phyloP scores from a whole-genome alignment of 1,140 invertebrate species.

The Oncopeltus fasciatus region DNA sequence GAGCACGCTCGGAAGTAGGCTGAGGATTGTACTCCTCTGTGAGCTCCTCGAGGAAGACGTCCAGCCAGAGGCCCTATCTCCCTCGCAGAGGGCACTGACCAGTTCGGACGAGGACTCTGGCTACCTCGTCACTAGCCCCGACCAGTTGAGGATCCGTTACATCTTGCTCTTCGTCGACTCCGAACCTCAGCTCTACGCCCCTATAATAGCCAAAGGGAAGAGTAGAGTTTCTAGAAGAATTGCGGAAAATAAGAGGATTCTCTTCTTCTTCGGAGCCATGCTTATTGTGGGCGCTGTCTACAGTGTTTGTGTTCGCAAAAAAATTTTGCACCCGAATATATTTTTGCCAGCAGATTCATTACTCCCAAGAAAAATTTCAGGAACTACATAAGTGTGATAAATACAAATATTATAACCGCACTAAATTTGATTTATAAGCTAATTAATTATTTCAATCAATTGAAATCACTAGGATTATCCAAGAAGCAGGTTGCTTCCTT shows the following conservation, averaged over 20 bases:
- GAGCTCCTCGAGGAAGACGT: not conserved
- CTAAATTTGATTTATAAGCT: no score
- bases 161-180: not conserved
- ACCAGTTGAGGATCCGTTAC: conserved; percentile 10
- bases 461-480: no score
- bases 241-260: not conserved
- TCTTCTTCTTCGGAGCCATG: not conserved
- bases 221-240: not conserved
- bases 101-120: no score
- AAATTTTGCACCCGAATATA: no score
- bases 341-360: no score
- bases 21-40: not conserved
- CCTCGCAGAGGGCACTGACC: not conserved
- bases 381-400: no score
- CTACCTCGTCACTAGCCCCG: not conserved
- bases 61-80: no score
- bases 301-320: no score
- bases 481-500: no score
- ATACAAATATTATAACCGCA: no score
- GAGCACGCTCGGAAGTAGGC: not conserved
- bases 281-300: not conserved
- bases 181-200: not conserved
- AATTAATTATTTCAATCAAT: no score
- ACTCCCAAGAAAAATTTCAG: no score
- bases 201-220: not conserved